A percentile compares a stretch with the other conserved stretches of the same genome.
These are phyloP conservation scores for Syrrhaptes paradoxus DNA, from an alignment of 2,113 vertebrate species.

Conservation along the genomic window DNA sequence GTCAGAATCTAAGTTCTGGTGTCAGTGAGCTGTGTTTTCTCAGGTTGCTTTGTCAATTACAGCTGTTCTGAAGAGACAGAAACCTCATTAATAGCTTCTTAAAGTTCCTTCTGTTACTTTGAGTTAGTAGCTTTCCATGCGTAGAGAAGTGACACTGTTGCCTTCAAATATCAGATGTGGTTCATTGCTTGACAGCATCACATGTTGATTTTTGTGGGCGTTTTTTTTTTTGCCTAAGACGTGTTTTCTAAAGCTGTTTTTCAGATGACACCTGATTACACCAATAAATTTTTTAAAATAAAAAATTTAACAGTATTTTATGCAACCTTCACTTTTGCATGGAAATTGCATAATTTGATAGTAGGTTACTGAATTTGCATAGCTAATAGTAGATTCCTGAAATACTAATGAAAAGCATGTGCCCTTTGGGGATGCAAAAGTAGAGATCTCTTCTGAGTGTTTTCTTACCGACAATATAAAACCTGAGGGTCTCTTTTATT, in stretches of 20 bases:
- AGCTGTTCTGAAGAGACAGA: not conserved
- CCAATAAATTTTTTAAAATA: not conserved
- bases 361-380: not conserved
- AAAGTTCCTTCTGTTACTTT: not conserved
- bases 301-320: not conserved
- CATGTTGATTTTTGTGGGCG: not conserved
- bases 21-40: not conserved
- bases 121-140: not conserved
- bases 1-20: constrained; percentile 8
- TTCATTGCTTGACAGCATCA: not conserved
- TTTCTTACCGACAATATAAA: not conserved
- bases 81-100: not conserved
- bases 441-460: not conserved
- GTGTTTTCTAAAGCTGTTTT: not conserved
- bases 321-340: not conserved
- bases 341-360: not conserved
- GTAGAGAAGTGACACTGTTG: not conserved
- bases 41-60: constrained; percentile 22
- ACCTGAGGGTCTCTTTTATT: not conserved
- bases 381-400: not conserved
- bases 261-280: not conserved
- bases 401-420: not conserved
- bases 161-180: not conserved
- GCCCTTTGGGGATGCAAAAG: not conserved
- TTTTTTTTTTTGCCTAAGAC: not conserved